Evolutionary conservation across 2,888 invertebrate species (phyloP).

Genomic region (Machimus rusticus): DNA sequence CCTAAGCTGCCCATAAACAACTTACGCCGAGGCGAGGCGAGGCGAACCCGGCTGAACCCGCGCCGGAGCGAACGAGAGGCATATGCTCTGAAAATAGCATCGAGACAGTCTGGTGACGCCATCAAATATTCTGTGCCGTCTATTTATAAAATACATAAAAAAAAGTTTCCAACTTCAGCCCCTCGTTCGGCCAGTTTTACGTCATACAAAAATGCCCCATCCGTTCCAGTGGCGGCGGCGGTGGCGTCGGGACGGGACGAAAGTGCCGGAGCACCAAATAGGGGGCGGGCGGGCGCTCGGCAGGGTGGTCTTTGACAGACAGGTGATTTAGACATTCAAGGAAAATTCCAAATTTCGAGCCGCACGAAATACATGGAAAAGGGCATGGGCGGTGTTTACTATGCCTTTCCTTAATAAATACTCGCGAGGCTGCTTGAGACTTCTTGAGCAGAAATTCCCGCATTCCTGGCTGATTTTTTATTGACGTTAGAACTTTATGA

Average conservation of each 20-base stretch:
- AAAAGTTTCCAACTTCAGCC: neutral
- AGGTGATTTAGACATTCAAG: slow-evolving; percentile 24
- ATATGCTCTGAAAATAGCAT: slow-evolving; percentile 34
- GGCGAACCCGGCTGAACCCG: neutral
- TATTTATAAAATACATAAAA: slow-evolving; percentile 11
- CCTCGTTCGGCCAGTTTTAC: slow-evolving; percentile 3
- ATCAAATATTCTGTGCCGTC: slow-evolving; percentile 26
- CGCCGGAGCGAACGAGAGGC: neutral
- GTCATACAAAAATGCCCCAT: neutral
- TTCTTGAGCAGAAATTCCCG: neutral
- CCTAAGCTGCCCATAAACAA: neutral
- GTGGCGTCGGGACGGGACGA: neutral
- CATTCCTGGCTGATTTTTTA: neutral
- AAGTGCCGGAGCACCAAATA: neutral
- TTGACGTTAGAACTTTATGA: slow-evolving; percentile 3
- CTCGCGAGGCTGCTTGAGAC: neutral
- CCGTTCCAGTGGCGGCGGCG: neutral
- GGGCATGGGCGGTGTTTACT: neutral
- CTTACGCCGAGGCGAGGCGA: neutral
- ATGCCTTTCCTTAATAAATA: neutral
- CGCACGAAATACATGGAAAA: neutral
- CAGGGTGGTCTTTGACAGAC: neutral
- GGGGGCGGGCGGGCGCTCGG: neutral
- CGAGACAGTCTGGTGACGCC: slow-evolving; percentile 36
- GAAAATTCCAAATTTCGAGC: neutral